Percentiles rank a stretch among this genome's conserved stretches.
phyloP scores from a whole-genome alignment of 2,113 vertebrate species.

The Mustelus asterias region DNA sequence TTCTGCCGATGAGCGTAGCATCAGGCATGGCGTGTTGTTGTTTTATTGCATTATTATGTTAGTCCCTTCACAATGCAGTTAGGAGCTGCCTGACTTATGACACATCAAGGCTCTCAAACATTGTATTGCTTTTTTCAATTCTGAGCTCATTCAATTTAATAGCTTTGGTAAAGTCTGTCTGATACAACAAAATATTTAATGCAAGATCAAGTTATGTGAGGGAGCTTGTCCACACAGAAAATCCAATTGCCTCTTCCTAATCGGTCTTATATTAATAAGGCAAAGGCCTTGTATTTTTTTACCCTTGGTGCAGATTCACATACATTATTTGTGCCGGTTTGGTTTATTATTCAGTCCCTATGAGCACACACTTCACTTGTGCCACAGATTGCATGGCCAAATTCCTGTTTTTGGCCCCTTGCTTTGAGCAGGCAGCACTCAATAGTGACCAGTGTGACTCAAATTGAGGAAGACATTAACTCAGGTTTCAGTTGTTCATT shows the following conservation, averaged over 20 bases:
- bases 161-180: not conserved
- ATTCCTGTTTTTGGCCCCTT: not conserved
- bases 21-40: not conserved
- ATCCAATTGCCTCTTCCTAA: constrained; percentile 7
- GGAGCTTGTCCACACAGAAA: not conserved
- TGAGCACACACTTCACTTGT: too few species aligned
- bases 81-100: constrained; percentile 19
- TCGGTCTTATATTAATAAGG: not conserved
- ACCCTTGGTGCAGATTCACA: not conserved
- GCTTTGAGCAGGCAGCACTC: not conserved
- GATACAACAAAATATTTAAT: not conserved
- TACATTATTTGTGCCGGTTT: constrained; percentile 1
- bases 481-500: not conserved
- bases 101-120: constrained; percentile 15
- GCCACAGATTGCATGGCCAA: not conserved
- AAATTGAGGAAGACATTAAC: not conserved
- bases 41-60: constrained; percentile 1
- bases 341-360: not conserved
- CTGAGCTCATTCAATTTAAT: constrained; percentile 22
- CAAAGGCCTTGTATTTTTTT: not conserved
- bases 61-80: not conserved
- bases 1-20: too few species aligned
- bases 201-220: not conserved
- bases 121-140: not conserved
- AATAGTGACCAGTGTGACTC: not conserved